A percentile compares a stretch with the other conserved stretches of the same genome.
These are phyloP conservation scores for Alca torda DNA, from an alignment of 2,797 vertebrate species.

Conservation along the genomic window DNA sequence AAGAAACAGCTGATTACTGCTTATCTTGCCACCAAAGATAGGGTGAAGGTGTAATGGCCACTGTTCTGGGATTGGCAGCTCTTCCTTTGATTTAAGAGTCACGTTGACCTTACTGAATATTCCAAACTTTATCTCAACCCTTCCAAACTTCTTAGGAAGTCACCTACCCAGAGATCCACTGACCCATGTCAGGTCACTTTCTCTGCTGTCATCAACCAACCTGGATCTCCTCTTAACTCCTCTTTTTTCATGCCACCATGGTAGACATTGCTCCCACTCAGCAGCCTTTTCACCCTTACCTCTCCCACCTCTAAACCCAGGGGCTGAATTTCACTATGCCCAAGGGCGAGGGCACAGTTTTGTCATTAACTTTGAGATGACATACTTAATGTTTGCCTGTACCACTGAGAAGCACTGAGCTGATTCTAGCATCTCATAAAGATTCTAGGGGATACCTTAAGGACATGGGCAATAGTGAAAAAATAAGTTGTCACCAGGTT, in stretches of 20 bases:
- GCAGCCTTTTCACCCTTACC: background rate
- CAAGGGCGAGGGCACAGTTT: background rate
- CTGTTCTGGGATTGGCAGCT: background rate
- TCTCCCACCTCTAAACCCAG: background rate
- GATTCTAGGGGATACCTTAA: background rate
- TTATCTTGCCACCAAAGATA: background rate
- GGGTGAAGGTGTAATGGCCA: background rate
- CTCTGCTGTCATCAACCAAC: background rate
- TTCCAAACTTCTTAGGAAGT: background rate
- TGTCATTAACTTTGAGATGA: background rate
- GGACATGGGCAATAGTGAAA: background rate
- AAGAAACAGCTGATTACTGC: background rate
- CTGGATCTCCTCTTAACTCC: background rate
- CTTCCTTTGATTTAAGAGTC: background rate
- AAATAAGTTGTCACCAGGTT: background rate
- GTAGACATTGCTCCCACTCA: background rate
- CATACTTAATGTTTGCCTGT: background rate
- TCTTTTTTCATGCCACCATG: background rate
- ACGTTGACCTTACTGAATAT: background rate
- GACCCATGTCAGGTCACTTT: background rate
- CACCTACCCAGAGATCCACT: background rate
- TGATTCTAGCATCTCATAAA: background rate
- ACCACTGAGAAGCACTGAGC: background rate
- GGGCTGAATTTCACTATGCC: background rate
- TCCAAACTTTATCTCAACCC: background rate